Evolutionary conservation across 1,140 invertebrate genomes (phyloP), one percentile per base, ranked within the genome.

Genomic region (Acromyrmex echinatior): DNA sequence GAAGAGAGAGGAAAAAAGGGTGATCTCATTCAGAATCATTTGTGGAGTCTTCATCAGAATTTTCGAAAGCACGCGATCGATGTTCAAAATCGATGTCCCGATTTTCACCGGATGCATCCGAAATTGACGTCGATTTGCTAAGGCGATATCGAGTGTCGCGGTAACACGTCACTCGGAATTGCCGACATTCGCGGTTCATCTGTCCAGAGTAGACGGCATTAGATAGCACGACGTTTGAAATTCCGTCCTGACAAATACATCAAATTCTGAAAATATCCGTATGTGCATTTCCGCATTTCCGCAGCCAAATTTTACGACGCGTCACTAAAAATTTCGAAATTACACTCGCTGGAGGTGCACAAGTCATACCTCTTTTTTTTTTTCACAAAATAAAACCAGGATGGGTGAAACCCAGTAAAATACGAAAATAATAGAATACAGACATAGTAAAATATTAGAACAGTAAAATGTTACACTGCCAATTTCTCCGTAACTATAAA

Each of bases 91-190:
- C 85, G 60, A 86, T 63, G 65, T 71, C 14, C 85, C 63, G 51
- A 66, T 86, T 86, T 66, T 28, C 78, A 80, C 35, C 76, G 85
- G 77, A 86, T 71, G 53, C 77, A 81, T 60, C 58, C 71, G 70
- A 87, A 87, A 87, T 85, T 85, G 86, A 86, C 58, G 71, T 87
- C 80, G 60, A 76, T 39, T 49, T 62, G 78, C 56, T 84, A 73
- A 66, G 53, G 31, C 82, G 45, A 87, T 87, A 87, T 87, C 58
- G 86, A 87, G 65, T 71, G 85, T 86, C 70, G 71, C 73, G 82
- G 82, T 86, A 86, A 39, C 39, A 86, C 53, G 86, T 87, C 86
- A 87, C 18, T 87, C 71, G 49, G n/a, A 86, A 45, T 56, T 51
- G 53, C 73, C 51, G 82, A 86, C 82, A 79, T 49, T 66, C 74